phyloP scores from a whole-genome alignment of 2,797 vertebrate genomes.

The Melanotaenia boesemani region DNA sequence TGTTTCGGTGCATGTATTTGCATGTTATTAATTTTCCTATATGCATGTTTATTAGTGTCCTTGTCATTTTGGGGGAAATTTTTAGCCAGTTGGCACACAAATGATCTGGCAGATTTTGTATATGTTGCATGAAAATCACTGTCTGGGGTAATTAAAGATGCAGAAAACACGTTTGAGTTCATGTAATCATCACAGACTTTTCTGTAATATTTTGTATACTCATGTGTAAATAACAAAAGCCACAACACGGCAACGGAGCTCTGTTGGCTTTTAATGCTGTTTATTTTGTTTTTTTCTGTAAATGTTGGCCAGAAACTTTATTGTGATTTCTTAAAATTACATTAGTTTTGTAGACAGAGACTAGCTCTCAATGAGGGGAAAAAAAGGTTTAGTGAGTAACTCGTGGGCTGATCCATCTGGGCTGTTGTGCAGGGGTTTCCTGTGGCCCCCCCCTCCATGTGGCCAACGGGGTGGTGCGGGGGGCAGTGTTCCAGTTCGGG shows the following conservation, averaged over 20 bases:
- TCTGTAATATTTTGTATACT: neutral
- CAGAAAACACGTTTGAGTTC: conserved; percentile 22
- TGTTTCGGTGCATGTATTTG: conserved; percentile 42
- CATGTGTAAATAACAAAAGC: neutral
- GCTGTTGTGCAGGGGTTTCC: conserved; percentile 90
- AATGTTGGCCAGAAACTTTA: neutral
- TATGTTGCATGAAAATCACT: conserved; percentile 47
- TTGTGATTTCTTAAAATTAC: neutral
- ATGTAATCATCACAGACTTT: neutral
- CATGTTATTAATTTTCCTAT: conserved; percentile 37
- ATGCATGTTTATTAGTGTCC: conserved; percentile 26
- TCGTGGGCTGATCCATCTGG: conserved; percentile 70
- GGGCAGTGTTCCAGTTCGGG: conserved; percentile 92
- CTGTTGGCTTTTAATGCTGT: neutral
- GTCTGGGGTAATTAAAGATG: conserved; percentile 1
- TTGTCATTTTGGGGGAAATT: conserved; percentile 3
- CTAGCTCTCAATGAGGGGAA: neutral
- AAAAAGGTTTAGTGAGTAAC: conserved; percentile 67
- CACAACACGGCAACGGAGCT: neutral
- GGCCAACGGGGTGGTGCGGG: conserved; percentile 91
- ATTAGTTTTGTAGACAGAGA: neutral
- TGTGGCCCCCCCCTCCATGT: conserved; percentile 90
- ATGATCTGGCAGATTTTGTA: conserved; percentile 10
- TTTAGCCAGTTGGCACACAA: neutral
- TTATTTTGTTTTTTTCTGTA: neutral